A percentile compares a stretch with the other conserved stretches of the same genome.
These are phyloP conservation scores for Microchrysa polita DNA, from an alignment of 2,888 invertebrate species.

Conservation along the genomic window DNA sequence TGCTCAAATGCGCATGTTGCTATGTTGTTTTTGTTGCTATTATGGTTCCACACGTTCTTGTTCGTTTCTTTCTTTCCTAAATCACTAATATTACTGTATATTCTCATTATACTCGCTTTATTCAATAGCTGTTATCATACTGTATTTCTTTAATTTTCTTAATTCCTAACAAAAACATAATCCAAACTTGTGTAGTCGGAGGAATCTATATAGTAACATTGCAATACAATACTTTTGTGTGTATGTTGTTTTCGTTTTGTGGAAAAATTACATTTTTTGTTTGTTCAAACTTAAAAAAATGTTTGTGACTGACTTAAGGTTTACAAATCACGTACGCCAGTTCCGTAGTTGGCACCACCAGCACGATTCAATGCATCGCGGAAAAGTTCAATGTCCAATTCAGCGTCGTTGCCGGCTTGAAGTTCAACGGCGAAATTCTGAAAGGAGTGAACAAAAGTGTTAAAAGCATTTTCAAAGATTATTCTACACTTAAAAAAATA, in stretches of 20 bases:
- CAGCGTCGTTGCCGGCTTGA: slow-evolving; percentile 74
- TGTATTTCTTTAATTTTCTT: background rate
- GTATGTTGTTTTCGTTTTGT: background rate
- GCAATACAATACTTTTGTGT: too few relatives aligned
- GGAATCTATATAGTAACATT: too few relatives aligned
- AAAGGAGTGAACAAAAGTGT: slow-evolving; percentile 43
- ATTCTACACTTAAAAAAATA: too few relatives aligned
- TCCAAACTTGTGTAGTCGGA: too few relatives aligned
- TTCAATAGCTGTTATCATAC: background rate
- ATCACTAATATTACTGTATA: background rate
- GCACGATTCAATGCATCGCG: slow-evolving; percentile 75
- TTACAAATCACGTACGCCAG: slow-evolving; percentile 72
- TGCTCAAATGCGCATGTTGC: slow-evolving; percentile 17
- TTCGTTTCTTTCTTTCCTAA: slow-evolving; percentile 22
- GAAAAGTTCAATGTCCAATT: slow-evolving; percentile 76
- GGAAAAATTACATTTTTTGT: background rate
- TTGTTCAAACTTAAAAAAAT: slow-evolving; percentile 9
- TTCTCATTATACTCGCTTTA: background rate
- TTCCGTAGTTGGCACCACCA: slow-evolving; percentile 84
- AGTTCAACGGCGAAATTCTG: slow-evolving; percentile 84
- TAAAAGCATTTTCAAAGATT: too few relatives aligned
- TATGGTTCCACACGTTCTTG: slow-evolving; percentile 16
- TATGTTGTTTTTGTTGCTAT: too few relatives aligned
- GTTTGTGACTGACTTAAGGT: background rate
- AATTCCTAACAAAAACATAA: too few relatives aligned